A percentile compares a stretch with the other conserved stretches of the same genome.
phyloP scores from a whole-genome alignment of 2,113 vertebrate genomes.

The Tichodroma muraria region DNA sequence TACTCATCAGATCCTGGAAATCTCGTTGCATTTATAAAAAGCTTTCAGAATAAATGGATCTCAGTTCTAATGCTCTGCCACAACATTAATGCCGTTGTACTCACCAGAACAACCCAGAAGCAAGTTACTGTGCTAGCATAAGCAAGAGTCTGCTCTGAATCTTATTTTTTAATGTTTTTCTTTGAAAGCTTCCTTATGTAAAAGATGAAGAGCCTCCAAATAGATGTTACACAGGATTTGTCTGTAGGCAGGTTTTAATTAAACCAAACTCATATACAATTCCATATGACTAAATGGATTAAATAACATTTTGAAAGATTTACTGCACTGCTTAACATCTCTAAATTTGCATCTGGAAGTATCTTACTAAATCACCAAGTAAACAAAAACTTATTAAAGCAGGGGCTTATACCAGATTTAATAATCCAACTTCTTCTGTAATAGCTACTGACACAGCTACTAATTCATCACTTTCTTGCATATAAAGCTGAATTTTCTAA shows the following conservation, averaged over 20 bases:
- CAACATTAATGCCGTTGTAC: conserved; percentile 9
- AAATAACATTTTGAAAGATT: conserved; percentile 26
- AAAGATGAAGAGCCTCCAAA: not conserved
- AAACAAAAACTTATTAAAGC: conserved; percentile 25
- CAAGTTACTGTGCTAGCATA: not conserved
- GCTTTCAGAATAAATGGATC: conserved; percentile 40
- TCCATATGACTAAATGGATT: not conserved
- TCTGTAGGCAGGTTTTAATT: not conserved
- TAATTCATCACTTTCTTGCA: not conserved
- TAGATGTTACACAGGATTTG: not conserved
- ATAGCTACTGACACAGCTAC: not conserved
- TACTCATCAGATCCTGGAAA: conserved; percentile 58
- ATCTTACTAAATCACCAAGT: not conserved
- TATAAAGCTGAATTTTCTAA: not conserved
- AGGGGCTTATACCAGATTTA: not conserved
- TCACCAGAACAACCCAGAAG: not conserved
- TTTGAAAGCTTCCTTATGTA: not conserved
- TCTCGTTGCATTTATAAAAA: conserved; percentile 19
- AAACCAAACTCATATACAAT: not conserved
- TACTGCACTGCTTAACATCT: not conserved
- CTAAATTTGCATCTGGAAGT: not conserved
- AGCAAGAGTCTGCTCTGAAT: not conserved
- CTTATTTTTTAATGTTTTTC: not conserved
- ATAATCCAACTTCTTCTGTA: not conserved
- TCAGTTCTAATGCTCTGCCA: conserved; percentile 15